phyloP scores from a whole-genome alignment of 2,113 vertebrate genomes.

The Neotoma lepida region DNA sequence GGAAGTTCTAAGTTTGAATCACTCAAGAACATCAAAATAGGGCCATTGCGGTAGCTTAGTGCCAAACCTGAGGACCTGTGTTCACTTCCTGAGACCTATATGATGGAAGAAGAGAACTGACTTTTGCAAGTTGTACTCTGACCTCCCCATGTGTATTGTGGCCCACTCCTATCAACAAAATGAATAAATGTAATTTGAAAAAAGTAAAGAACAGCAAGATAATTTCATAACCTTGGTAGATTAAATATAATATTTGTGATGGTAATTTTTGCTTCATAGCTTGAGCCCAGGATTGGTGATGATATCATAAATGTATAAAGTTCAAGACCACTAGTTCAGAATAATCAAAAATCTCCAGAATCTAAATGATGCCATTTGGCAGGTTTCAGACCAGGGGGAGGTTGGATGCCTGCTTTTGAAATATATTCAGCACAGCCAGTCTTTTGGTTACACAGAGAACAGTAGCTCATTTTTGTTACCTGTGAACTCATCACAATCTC shows the following conservation, averaged over 20 bases:
- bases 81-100: not conserved
- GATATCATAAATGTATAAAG: not conserved
- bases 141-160: not conserved
- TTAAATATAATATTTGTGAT: slow-evolving; percentile 13
- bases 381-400: not conserved
- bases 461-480: not conserved
- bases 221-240: not conserved
- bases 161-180: not conserved
- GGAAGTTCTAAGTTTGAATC: not conserved
- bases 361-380: not conserved
- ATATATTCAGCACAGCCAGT: not conserved
- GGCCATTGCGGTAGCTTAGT: not conserved
- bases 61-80: not conserved
- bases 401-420: not conserved
- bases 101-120: not conserved
- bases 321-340: not conserved
- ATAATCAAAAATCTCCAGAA: not conserved
- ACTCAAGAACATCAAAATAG: not conserved
- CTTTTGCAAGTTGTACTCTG: not conserved
- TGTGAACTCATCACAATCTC: not conserved
- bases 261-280: not conserved
- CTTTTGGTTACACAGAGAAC: not conserved
- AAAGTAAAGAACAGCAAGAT: not conserved
- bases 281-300: not conserved
- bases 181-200: not conserved